phyloP scores from a whole-genome alignment of 2,797 vertebrate genomes.

The Myotis daubentonii region DNA sequence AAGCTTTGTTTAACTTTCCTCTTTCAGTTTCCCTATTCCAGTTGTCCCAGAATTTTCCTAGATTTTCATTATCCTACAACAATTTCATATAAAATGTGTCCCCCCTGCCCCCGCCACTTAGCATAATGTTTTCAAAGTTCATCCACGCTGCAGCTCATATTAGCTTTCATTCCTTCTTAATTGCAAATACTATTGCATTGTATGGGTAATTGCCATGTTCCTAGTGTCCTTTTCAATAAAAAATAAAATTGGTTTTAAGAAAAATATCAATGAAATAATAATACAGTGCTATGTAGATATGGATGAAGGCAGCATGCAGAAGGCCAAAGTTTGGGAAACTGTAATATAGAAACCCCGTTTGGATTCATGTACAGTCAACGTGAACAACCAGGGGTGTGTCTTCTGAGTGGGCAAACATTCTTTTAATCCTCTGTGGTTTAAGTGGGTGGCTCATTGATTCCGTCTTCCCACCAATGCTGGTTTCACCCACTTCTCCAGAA shows the following conservation, averaged over 20 bases:
- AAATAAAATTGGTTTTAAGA: not conserved
- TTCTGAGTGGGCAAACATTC: not conserved
- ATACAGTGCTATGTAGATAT: not conserved
- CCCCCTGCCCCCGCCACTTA: not conserved
- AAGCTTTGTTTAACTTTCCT: not conserved
- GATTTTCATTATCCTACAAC: not conserved
- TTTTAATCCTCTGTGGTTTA: slow-evolving; percentile 28
- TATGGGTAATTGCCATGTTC: not conserved
- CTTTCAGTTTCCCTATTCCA: not conserved
- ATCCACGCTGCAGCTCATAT: not conserved
- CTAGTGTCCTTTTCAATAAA: not conserved
- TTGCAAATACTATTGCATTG: not conserved
- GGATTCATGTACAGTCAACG: not conserved
- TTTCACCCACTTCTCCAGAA: not conserved
- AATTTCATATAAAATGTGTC: not conserved
- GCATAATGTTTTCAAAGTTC: not conserved
- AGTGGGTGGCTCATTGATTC: not conserved
- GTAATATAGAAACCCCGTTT: not conserved
- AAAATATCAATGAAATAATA: not conserved
- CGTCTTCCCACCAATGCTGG: not conserved
- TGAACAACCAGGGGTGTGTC: not conserved
- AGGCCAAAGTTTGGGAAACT: not conserved
- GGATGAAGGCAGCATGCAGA: not conserved
- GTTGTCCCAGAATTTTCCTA: not conserved
- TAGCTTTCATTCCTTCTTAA: slow-evolving; percentile 6